Evolutionary conservation across 2,113 vertebrate genomes (phyloP), one percentile per base, ranked within the genome.

Genomic region (Mormyrus iriodes): DNA sequence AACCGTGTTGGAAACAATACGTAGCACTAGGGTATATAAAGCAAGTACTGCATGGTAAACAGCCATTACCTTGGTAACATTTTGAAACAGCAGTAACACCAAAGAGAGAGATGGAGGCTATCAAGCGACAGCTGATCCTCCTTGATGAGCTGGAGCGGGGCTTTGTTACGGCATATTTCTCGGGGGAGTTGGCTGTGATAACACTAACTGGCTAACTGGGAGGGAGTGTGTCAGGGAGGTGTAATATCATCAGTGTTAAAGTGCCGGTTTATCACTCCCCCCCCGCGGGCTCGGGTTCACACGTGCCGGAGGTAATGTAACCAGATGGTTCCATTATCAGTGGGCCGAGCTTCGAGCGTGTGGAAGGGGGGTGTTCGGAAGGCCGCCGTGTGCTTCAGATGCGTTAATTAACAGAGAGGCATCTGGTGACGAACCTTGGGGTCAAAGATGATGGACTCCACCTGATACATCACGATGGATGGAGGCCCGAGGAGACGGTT

Each of bases 271-370:
- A 58, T 89, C 82, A 65, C 61, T 24, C 8, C 61, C 55, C 52
- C 88, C 27, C 79, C 88, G 6, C 15, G 55, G 55, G 49, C 35
- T 42, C 42, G 3, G 52, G 51, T 6, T 89, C 21, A 65, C 53
- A 93, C 91, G 90, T 92, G 92, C 88, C 88, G 51, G 44, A 91
- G 91, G 76, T 89, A 76, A 86, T 88, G 79, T 31, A 86, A 88
- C 91, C 93, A 93, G 92, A 94, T 93, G 92, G 92, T 69, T 65
- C 88, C 90, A 93, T 92, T 94, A 93, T 85, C 69, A 51, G 82
- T 15, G 10, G 83, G 79, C 19, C 55, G 27, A 5, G 12, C 55
- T 51, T 24, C n/a, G 76, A 85, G 82, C 17, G 5, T 10, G 3
- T 24, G 49, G 21, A 35, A 7, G 76, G 55, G 53, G 1, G 15